Base-by-base conservation (phyloP, 2,113 vertebrate genomes). In the Dinomys branickii region DNA sequence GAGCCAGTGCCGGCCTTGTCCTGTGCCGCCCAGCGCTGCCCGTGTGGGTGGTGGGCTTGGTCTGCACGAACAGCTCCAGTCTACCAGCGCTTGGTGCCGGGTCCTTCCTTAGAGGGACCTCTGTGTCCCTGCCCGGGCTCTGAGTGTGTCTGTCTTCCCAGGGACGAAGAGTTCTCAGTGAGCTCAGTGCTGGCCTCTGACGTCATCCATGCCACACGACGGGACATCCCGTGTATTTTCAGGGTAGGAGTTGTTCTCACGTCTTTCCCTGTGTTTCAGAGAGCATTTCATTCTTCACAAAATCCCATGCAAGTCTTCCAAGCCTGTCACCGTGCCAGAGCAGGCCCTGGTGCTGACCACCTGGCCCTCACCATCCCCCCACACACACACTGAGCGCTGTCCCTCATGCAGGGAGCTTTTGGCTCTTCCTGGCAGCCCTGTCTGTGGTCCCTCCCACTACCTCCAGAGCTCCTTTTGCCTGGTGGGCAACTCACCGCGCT, bases 201-300 rank as follows among this genome's bases (percentile, higher is more conserved):
- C 58, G 99, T 99, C 63, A 99, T 99, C 97, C 99, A 99, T 0
- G 99, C 99, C 2, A 99, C 99, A 50, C 99, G 99, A 90, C 99
- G 99, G 95, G 99, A 99, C 95, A 95, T 99, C 75, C 99, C 99
- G 11, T 99, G 99, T 92, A 99, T 99, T 98, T 99, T 99, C 98
- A 99, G 99, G 99, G 99, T 99, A 99, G 24, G 98, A 22, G 12
- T 69, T 96, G 61, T 91, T 52, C 56, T 82, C n/a, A 38, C 41
- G 47, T 28, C 92, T 86, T 30, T 77, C 69, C 3, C 33, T 44
- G 24, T 30, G 33, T 61, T 5, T 41, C 4, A 17, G 50, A 91
- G 41, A n/a, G 0, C 22, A 0, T 16, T 54, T 86, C 5, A 0
- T 47, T 92, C 4, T 1, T 12, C 38, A 1, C 33, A 28, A 69